Evolutionary conservation across 2,888 invertebrate species (phyloP), one percentile per base, ranked within the genome.

Genomic region (Lasius fuliginosus): DNA sequence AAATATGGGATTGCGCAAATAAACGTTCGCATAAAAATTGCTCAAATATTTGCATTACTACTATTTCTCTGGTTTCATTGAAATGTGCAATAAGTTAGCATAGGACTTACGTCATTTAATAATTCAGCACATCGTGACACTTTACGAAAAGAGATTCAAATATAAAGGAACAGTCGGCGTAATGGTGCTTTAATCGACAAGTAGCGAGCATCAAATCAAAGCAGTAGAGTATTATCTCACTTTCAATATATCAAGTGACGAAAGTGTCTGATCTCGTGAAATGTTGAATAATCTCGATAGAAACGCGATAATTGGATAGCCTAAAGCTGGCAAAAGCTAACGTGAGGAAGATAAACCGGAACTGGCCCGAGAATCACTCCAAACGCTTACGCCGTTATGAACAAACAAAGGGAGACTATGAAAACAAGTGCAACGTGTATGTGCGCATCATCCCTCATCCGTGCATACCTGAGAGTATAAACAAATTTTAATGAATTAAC

Each of bases 261-360:
- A 33, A 65, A 60, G 56, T 36, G 23, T 9, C 11, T 85, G n/a
- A n/a, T n/a, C n/a, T n/a, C n/a, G n/a, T n/a, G 69, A 75, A 85
- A 74, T 83, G 83, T 86, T 89, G 81, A 40, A 90, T 87, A 92
- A 91, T 92, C 86, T 90, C 73, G 85, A 87, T 86, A 88, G 88
- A 85, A 92, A 90, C 79, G 86, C 83, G 87, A 91, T 91, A 92
- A 92, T 92, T 91, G 89, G 89, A 92, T 92, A 89, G 89, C 85
- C 89, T 87, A 90, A 91, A 36, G 36, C 36, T 91, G 89, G 85
- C 79, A 86, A 90, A 90, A 89, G 90, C 87, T 89, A 91, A 90
- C 85, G 74, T 60, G 65, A 87, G 84, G 67, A 81, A 87, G 86
- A 87, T 82, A 87, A 84, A 85, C 65, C 76, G 36, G 69, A 36